phyloP scores from a whole-genome alignment of 2,797 vertebrate species.

The Linurgus olivaceus region DNA sequence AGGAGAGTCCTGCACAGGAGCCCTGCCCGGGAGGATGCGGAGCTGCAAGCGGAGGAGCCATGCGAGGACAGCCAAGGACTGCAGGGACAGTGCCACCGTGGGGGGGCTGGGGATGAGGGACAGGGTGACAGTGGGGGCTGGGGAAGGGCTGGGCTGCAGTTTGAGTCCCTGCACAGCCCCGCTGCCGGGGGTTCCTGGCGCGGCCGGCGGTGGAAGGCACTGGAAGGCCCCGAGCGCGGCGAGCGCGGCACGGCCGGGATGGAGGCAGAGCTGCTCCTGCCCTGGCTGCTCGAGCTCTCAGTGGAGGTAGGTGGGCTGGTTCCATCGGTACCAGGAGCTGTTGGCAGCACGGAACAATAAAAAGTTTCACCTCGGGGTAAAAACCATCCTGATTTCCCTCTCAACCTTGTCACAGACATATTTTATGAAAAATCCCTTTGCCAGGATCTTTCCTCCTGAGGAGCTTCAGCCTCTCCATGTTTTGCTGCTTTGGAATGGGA shows the following conservation, averaged over 20 bases:
- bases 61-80: not conserved
- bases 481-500: too few relatives aligned
- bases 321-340: not conserved
- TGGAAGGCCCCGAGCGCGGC: not conserved
- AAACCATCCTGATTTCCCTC: fast-evolving
- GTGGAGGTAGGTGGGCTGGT: not conserved
- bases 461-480: too few relatives aligned
- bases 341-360: fast-evolving
- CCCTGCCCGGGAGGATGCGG: not conserved
- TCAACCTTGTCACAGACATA: too few relatives aligned
- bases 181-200: not conserved
- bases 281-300: not conserved
- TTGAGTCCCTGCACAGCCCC: not conserved
- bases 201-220: not conserved
- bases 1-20: not conserved
- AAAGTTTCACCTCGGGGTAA: fast-evolving
- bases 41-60: not conserved
- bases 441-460: too few relatives aligned
- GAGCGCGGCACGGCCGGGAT: not conserved
- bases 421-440: too few relatives aligned
- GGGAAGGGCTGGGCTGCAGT: not conserved
- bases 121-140: not conserved
- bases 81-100: not conserved
- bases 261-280: not conserved
- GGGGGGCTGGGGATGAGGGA: not conserved